Percentiles rank a stretch among this genome's conserved stretches.
Conservation (phyloP, 2,888 invertebrate species). For the Cerastis leucographa region DNA sequence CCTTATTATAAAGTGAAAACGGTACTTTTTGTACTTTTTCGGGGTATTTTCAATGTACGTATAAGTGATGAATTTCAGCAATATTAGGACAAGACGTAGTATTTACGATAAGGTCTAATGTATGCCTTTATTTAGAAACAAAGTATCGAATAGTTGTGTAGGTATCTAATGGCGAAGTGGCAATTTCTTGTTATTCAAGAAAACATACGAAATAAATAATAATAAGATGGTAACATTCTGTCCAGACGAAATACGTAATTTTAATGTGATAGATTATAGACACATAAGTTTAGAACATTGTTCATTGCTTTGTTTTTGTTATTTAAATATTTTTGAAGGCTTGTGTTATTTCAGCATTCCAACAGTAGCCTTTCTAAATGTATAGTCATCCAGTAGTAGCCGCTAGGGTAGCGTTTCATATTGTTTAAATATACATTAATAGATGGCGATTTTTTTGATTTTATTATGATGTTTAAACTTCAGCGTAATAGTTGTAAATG, state of each 20-base stretch:
- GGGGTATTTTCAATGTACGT: conserved; percentile 19
- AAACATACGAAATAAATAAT: conserved; percentile 52
- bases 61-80: conserved; percentile 62
- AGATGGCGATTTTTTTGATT: conserved; percentile 39
- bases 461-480: conserved; percentile 13
- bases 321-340: neutral
- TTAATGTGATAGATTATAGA: conserved; percentile 70
- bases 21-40: conserved; percentile 35
- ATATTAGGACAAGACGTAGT: conserved; percentile 53
- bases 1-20: neutral
- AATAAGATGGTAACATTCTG: conserved; percentile 65
- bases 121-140: conserved; percentile 40
- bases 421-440: neutral
- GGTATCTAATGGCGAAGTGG: conserved; percentile 17
- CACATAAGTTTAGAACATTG: conserved; percentile 54
- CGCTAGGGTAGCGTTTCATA: conserved; percentile 12
- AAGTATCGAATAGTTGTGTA: conserved; percentile 35
- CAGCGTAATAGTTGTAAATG: conserved; percentile 24
- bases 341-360: conserved; percentile 1
- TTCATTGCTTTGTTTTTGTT: conserved; percentile 25
- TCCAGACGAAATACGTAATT: conserved; percentile 75
- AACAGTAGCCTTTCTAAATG: neutral
- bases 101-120: conserved; percentile 31
- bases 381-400: conserved; percentile 2
- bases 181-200: conserved; percentile 43